Evolutionary conservation across 1,140 invertebrate species (phyloP).

Genomic region (Telenomus remus): DNA sequence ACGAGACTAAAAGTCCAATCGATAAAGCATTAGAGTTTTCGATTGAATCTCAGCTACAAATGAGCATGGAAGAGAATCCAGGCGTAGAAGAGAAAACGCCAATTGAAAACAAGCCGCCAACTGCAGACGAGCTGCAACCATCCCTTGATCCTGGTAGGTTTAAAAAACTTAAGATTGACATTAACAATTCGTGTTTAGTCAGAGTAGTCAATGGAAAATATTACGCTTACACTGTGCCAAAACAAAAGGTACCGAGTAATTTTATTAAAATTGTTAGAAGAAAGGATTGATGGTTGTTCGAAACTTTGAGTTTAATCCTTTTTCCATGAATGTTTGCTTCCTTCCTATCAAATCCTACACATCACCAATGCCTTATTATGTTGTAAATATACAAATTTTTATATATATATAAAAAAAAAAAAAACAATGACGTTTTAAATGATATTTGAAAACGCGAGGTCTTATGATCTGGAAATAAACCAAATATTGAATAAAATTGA

Average conservation of each 20-base stretch:
- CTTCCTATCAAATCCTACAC: no score
- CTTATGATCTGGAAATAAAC: no score
- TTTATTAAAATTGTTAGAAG: slow-evolving; percentile 38
- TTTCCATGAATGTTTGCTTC: no score
- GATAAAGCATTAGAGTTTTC: slow-evolving; percentile 6
- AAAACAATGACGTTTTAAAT: no score
- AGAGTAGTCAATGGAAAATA: slow-evolving; percentile 16
- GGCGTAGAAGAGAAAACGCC: slow-evolving; percentile 58
- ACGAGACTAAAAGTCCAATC: neutral
- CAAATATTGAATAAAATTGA: no score
- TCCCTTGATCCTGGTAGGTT: slow-evolving; percentile 68
- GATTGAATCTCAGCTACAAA: slow-evolving; percentile 39
- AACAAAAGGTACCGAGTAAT: slow-evolving; percentile 30
- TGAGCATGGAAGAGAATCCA: slow-evolving; percentile 58
- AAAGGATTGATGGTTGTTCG: neutral
- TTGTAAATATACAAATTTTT: slow-evolving; percentile 3
- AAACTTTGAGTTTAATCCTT: neutral
- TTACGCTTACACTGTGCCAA: slow-evolving; percentile 16
- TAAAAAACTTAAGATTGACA: slow-evolving; percentile 37
- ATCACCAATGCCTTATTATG: no score
- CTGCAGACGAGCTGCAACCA: slow-evolving; percentile 65
- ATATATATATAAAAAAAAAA: no score
- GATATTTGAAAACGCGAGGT: no score
- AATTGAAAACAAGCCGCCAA: slow-evolving; percentile 54
- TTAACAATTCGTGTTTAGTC: slow-evolving; percentile 27